These are phyloP conservation scores for Oenanthe melanoleuca DNA, from an alignment of 2,113 vertebrate species.

Conservation along the genomic window DNA sequence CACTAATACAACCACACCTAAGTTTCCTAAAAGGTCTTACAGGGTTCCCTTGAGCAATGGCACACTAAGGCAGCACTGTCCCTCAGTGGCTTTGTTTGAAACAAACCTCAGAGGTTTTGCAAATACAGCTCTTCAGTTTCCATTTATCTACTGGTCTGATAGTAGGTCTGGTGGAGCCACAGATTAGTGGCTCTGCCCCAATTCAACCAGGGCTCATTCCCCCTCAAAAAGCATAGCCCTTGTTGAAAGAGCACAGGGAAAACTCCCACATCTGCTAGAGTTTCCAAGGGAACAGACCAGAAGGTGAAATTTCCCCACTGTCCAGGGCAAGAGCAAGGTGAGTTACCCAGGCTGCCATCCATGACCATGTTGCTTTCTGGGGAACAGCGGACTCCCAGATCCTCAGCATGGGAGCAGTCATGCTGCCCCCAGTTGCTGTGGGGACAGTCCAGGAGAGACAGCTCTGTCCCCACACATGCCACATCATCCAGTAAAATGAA, in stretches of 20 bases:
- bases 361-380: slow-evolving; percentile 38
- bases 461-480: slow-evolving; percentile 84
- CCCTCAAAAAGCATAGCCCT: neutral
- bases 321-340: neutral
- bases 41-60: neutral
- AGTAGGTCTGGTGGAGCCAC: neutral
- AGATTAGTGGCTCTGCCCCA: neutral
- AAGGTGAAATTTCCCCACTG: neutral
- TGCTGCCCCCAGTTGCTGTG: slow-evolving; percentile 91
- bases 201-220: neutral
- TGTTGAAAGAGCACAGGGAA: neutral
- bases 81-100: neutral
- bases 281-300: neutral
- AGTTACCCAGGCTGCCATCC: slow-evolving; percentile 54
- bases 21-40: neutral
- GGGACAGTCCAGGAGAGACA: slow-evolving; percentile 84
- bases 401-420: slow-evolving; percentile 91
- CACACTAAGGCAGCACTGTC: neutral
- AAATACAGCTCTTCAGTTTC: neutral
- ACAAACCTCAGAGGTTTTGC: neutral
- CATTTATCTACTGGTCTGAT: neutral
- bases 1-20: neutral
- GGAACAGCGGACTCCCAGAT: slow-evolving; percentile 86
- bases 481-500: slow-evolving; percentile 89
- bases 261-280: neutral